phyloP scores from a whole-genome alignment of 2,888 invertebrate species.

The Drosophila pseudotakahashii region DNA sequence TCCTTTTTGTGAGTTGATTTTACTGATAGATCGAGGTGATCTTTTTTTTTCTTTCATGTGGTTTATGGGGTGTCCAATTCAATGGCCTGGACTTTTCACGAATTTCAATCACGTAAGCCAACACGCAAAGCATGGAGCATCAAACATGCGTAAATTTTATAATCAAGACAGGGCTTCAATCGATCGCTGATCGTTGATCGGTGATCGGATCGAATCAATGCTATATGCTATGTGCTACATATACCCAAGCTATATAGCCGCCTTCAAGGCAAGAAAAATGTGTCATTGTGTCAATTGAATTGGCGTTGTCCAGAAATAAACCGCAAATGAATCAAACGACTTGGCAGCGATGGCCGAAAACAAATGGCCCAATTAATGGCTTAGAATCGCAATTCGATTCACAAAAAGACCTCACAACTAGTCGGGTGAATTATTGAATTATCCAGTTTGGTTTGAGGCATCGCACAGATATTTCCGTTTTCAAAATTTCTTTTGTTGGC shows the following conservation, averaged over 20 bases:
- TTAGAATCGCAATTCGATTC: conserved; percentile 21
- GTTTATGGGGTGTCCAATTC: conserved; percentile 24
- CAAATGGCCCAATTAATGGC: conserved; percentile 57
- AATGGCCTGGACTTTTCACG: conserved; percentile 13
- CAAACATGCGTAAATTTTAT: conserved; percentile 79
- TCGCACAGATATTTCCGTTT: conserved; percentile 50
- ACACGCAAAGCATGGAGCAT: conserved; percentile 47
- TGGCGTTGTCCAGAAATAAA: conserved; percentile 41
- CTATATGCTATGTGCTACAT: conserved; percentile 18
- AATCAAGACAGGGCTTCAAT: conserved; percentile 63
- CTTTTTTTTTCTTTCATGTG: neutral
- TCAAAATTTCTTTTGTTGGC: conserved; percentile 27
- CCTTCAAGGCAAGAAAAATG: conserved; percentile 62
- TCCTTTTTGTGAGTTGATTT: conserved; percentile 14
- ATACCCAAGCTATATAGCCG: too few species aligned
- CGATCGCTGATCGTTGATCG: conserved; percentile 39
- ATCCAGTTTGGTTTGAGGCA: conserved; percentile 23
- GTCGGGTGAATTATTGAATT: conserved; percentile 7
- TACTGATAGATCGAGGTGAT: conserved; percentile 9
- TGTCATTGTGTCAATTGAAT: conserved; percentile 76
- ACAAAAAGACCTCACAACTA: conserved; percentile 3
- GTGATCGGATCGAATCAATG: conserved; percentile 16
- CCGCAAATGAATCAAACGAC: conserved; percentile 49
- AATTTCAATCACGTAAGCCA: conserved; percentile 53
- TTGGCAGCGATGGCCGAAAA: conserved; percentile 26